Evolutionary conservation across 2,113 vertebrate species (phyloP), one percentile per base, ranked within the genome.

Genomic region (Arizona elegans): DNA sequence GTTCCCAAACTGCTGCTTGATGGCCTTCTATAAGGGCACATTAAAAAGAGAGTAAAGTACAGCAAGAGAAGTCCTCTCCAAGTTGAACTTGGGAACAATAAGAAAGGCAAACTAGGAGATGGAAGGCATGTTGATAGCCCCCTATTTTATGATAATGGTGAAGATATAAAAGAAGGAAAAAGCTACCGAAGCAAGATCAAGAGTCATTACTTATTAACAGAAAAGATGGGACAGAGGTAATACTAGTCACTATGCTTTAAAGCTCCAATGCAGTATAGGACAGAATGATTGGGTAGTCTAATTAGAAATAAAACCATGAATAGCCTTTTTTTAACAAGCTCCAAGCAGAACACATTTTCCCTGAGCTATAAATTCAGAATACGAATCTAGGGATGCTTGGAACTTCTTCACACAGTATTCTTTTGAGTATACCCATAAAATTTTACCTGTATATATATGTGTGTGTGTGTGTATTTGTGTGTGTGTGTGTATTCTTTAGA

Each of bases 1-100:
- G 94, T 94, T 97, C 65, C 90, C 94, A 95, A 97, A 88, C 90
- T 96, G 94, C 53, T 95, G 8, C 62, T 95, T 95, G 91, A 96
- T 87, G 86, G 91, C 81, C 94, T 89, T 94, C 88, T 94, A 92
- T 94, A 95, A 96, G 86, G 94, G n/a, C 23, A 94, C 91, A 92
- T 96, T 92, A 93, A 95, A 96, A 81, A 81, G 17, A 70, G 29
- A 70, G 12, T 23, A 21, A 81, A 81, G 6, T 15, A 33, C 33
- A 81, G 75, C 21, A 81, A 81, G 33, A 81, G 33, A 50, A 62
- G n/a, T n/a, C 43, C 88, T 93, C 94, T 93, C 86, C 33, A 95
- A 89, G 75, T 94, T 93, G 75, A 97, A 97, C 91, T 96, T 96
- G 86, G 91, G 92, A 92, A 91, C 88, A 93, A 50, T 90, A 93